Conservation (phyloP, 2,888 invertebrate species). For the Spodoptera picta region DNA sequence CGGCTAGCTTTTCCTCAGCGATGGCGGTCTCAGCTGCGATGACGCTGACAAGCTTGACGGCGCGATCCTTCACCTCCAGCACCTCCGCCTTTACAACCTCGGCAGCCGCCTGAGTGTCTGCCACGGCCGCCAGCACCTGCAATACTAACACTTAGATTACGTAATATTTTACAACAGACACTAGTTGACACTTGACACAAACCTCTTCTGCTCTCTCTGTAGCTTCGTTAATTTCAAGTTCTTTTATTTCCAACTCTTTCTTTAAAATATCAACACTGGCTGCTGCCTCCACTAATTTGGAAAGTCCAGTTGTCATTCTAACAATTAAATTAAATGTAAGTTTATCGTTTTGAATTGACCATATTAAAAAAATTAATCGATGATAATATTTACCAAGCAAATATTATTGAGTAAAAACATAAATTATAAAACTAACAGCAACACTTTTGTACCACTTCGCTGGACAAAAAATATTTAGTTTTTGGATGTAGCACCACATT, state of each 20-base stretch:
- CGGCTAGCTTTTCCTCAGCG: conserved; percentile 94
- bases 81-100: conserved; percentile 95
- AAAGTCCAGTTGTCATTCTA: conserved; percentile 95
- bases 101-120: conserved; percentile 93
- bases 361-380: too few species aligned
- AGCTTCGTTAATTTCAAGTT: conserved; percentile 93
- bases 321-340: conserved; percentile 2
- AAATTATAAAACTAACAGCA: too few species aligned
- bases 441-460: too few species aligned
- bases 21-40: conserved; percentile 94
- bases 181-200: neutral
- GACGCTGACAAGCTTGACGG: conserved; percentile 92
- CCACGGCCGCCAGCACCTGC: conserved; percentile 92
- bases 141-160: neutral
- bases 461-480: too few species aligned
- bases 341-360: too few species aligned
- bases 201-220: conserved; percentile 93
- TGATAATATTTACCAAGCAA: too few species aligned
- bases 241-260: conserved; percentile 93
- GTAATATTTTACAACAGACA: neutral
- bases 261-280: conserved; percentile 94
- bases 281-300: conserved; percentile 95
- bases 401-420: too few species aligned
- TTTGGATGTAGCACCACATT: too few species aligned
- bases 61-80: conserved; percentile 93